phyloP scores from a whole-genome alignment of 2,113 vertebrate species.

The Eulemur macaco region DNA sequence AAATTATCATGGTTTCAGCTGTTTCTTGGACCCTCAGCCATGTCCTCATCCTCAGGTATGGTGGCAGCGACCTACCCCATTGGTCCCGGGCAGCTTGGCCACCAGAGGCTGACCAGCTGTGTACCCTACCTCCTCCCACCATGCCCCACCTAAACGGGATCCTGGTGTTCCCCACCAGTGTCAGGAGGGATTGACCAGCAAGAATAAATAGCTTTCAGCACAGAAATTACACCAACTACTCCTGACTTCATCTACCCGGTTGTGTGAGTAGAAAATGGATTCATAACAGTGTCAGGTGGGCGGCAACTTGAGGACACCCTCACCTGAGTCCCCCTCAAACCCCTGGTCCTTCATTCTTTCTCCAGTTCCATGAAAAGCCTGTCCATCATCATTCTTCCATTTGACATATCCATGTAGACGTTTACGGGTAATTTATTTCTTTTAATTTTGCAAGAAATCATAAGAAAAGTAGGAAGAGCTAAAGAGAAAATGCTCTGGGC shows the following conservation, averaged over 20 bases:
- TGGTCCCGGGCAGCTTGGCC: not conserved
- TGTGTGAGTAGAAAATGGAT: not conserved
- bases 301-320: fast-evolving
- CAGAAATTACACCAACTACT: not conserved
- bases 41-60: not conserved
- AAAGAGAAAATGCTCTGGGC: conserved; percentile 11
- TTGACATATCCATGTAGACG: not conserved
- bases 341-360: not conserved
- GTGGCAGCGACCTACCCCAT: not conserved
- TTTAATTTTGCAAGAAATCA: conserved; percentile 56
- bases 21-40: not conserved
- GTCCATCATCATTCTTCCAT: not conserved
- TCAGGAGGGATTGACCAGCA: not conserved
- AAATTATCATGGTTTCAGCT: not conserved
- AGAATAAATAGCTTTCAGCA: not conserved
- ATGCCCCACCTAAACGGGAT: not conserved
- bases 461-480: not conserved
- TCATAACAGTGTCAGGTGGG: not conserved
- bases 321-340: not conserved
- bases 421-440: conserved; percentile 27
- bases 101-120: not conserved
- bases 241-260: not conserved
- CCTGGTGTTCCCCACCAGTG: not conserved
- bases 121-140: not conserved
- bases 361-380: not conserved